A percentile compares a stretch with the other conserved stretches of the same genome.
Evolutionary conservation across 2,797 vertebrate species (phyloP).

Genomic region (Cygnus olor): DNA sequence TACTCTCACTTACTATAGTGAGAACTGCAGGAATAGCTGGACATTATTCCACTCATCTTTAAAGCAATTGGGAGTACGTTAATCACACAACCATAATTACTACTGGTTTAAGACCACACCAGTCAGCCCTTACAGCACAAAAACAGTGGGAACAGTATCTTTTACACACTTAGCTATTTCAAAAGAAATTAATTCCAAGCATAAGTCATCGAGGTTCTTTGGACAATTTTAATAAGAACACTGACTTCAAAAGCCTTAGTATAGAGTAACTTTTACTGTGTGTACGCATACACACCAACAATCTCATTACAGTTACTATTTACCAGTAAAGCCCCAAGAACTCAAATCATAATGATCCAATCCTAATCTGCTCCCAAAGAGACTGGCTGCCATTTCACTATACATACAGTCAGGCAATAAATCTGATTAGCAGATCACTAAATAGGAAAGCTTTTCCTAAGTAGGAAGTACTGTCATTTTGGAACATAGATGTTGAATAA

Average conservation of each 20-base stretch:
- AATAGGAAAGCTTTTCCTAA: neutral
- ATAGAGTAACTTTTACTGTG: neutral
- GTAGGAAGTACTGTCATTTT: neutral
- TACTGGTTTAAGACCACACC: rapidly evolving
- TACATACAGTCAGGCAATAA: neutral
- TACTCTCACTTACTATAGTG: neutral
- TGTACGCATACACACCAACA: rapidly evolving
- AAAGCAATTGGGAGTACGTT: neutral
- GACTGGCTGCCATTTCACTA: neutral
- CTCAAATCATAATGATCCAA: neutral
- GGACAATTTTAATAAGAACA: neutral
- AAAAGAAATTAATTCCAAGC: neutral
- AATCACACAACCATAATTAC: neutral
- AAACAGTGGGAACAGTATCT: neutral
- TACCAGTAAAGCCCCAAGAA: neutral
- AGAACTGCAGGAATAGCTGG: neutral
- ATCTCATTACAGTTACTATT: neutral
- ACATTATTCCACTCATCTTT: neutral
- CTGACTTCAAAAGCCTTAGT: neutral
- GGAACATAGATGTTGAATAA: neutral
- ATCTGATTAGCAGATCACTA: neutral
- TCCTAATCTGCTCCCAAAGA: neutral
- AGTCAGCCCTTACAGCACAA: neutral
- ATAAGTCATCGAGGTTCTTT: neutral
- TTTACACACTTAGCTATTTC: neutral